These are phyloP conservation scores for Drosophila nasuta DNA, from an alignment of 1,140 invertebrate genomes.

Conservation along the genomic window DNA sequence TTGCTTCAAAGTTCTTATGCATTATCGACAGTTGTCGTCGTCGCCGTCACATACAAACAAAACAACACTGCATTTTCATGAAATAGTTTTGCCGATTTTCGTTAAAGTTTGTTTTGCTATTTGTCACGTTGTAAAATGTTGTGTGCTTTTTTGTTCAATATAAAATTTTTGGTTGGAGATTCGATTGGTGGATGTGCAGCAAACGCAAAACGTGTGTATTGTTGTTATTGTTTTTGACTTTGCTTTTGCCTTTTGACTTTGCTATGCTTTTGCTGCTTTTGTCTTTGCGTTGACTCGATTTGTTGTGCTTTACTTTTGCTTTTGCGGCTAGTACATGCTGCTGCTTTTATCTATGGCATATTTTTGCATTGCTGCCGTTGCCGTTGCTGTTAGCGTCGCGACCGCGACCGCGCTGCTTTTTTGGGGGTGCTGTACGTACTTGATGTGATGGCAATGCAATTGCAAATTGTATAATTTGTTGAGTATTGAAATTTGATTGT, in stretches of 20 bases:
- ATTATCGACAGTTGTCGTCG: conserved; percentile 27
- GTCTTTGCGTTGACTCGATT: conserved; percentile 38
- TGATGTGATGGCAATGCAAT: conserved; percentile 64
- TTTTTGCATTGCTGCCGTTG: conserved; percentile 37
- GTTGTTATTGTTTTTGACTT: conserved; percentile 37
- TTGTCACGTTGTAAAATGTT: conserved; percentile 49
- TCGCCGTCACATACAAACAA: conserved; percentile 7
- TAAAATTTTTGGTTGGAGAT: conserved; percentile 1
- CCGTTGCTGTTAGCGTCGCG: conserved; percentile 29
- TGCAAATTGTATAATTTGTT: conserved; percentile 76
- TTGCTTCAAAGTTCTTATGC: conserved; percentile 40
- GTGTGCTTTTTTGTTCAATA: conserved; percentile 7
- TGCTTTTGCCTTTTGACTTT: conserved; percentile 54
- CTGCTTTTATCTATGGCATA: conserved; percentile 47
- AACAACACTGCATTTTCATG: conserved; percentile 21
- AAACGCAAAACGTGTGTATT: conserved; percentile 13
- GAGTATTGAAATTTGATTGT: conserved; percentile 67
- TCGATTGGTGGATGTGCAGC: conserved; percentile 5
- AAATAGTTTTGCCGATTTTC: conserved; percentile 36
- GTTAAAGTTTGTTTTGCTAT: conserved; percentile 14
- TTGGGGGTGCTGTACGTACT: conserved; percentile 69
- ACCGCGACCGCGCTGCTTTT: conserved; percentile 47
- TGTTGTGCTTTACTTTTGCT: conserved; percentile 38
- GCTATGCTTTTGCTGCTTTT: conserved; percentile 19
- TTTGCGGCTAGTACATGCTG: conserved; percentile 30